Conservation (phyloP, 2,797 vertebrate species). For the Dendrocincla fuliginosa region DNA sequence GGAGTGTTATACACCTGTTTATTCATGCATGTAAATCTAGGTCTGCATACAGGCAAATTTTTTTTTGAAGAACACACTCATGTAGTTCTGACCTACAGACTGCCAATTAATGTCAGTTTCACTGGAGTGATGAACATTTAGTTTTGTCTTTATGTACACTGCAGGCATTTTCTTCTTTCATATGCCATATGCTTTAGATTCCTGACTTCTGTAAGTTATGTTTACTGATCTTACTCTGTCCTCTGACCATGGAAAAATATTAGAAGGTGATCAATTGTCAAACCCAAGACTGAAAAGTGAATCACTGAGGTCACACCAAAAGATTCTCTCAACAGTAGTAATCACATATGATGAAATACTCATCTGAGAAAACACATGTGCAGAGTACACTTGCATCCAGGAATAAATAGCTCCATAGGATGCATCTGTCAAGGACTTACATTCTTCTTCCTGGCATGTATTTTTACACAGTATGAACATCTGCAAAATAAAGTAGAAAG, state of each 20-base stretch:
- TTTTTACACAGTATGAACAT: background rate
- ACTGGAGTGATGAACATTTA: background rate
- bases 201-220: background rate
- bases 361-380: background rate
- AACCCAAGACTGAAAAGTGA: background rate
- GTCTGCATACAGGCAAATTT: background rate
- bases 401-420: background rate
- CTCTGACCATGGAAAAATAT: background rate
- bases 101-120: background rate
- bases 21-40: background rate
- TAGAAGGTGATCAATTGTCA: background rate
- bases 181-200: background rate
- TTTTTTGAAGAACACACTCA: background rate
- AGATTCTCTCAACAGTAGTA: background rate
- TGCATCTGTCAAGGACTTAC: background rate
- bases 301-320: background rate
- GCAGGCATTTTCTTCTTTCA: background rate
- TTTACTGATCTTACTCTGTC: background rate
- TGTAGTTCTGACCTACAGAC: background rate
- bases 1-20: background rate
- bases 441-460: background rate
- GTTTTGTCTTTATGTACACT: background rate
- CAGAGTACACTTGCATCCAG: background rate
- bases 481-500: background rate
- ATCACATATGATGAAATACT: background rate